These are phyloP conservation scores for Frieseomelitta varia DNA, from an alignment of 1,140 invertebrate species.

Conservation along the genomic window DNA sequence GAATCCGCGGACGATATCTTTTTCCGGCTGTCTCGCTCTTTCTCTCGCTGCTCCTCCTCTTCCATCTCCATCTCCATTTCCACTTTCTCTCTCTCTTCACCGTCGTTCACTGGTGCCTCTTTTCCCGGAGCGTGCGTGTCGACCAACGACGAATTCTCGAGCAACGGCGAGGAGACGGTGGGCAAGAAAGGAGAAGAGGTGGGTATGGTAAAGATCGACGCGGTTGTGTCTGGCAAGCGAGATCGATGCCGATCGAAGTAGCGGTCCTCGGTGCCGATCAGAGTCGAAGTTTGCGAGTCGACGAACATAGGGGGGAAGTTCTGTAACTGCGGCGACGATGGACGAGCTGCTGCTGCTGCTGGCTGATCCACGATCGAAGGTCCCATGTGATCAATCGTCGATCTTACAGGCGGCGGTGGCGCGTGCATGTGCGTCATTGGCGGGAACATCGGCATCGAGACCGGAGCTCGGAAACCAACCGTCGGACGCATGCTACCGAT, in stretches of 20 bases:
- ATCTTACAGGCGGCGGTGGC: conserved; percentile 27
- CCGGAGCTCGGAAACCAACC: conserved; percentile 43
- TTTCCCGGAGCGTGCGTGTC: neutral
- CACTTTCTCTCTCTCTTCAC: conserved; percentile 44
- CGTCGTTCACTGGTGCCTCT: neutral
- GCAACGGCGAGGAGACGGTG: neutral
- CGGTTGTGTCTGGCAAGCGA: neutral
- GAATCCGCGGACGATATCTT: conserved; percentile 72
- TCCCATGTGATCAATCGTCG: conserved; percentile 8
- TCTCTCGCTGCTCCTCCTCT: neutral
- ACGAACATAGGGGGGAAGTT: conserved; percentile 26
- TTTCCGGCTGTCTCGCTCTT: conserved; percentile 45
- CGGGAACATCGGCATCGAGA: conserved; percentile 41
- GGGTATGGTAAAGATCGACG: conserved; percentile 7
- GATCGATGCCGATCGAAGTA: conserved; percentile 38
- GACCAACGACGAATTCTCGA: neutral
- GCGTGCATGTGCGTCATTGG: conserved; percentile 55
- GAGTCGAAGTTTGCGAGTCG: conserved; percentile 31
- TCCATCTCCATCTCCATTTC: conserved; percentile 9
- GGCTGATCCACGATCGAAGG: conserved; percentile 20
- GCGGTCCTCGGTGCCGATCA: conserved; percentile 22
- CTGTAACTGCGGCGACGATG: conserved; percentile 20
- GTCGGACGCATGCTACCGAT: conserved; percentile 53
- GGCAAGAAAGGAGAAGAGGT: conserved; percentile 3
- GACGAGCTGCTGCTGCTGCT: neutral